Conservation (phyloP, 2,113 vertebrate species). For the Lycaon pictus region DNA sequence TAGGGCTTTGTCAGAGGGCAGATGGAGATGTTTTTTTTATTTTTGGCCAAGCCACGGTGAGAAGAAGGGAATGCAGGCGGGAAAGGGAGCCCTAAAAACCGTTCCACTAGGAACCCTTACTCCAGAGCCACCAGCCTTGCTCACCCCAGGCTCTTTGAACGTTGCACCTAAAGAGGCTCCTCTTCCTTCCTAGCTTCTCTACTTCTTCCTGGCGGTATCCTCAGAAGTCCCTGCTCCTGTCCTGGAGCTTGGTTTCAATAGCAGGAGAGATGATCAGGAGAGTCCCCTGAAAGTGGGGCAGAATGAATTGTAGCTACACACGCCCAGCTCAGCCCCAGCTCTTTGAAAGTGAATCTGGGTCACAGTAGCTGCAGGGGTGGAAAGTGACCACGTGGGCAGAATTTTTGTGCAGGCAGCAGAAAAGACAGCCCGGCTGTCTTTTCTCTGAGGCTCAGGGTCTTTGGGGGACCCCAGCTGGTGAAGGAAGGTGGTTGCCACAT, state of each 20-base stretch:
- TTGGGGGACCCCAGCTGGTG: constrained; percentile 68
- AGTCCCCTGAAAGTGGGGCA: constrained; percentile 76
- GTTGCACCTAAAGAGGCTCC: not conserved
- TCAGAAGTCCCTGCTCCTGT: not conserved
- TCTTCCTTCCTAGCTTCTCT: not conserved
- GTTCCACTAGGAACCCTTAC: not conserved
- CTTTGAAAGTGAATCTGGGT: constrained; percentile 83
- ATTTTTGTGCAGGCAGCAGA: constrained; percentile 73
- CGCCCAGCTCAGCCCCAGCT: constrained; percentile 70
- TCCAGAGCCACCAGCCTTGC: not conserved
- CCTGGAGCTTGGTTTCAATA: constrained; percentile 50
- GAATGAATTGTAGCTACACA: constrained; percentile 70
- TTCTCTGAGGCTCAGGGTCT: constrained; percentile 65
- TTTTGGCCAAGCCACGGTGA: not conserved
- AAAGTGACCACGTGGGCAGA: constrained; percentile 80
- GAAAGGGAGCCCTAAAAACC: constrained; percentile 15
- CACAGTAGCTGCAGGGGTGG: constrained; percentile 78
- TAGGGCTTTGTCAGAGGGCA: constrained; percentile 59
- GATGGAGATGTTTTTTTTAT: not conserved
- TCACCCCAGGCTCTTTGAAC: not conserved
- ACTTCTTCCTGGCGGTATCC: not conserved
- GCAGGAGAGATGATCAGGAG: constrained; percentile 36
- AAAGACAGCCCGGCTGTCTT: constrained; percentile 71
- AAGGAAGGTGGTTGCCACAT: constrained; percentile 1
- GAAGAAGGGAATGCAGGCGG: constrained; percentile 3